Conservation (phyloP, 1,140 invertebrate species). For the Brachystomella parvula region DNA sequence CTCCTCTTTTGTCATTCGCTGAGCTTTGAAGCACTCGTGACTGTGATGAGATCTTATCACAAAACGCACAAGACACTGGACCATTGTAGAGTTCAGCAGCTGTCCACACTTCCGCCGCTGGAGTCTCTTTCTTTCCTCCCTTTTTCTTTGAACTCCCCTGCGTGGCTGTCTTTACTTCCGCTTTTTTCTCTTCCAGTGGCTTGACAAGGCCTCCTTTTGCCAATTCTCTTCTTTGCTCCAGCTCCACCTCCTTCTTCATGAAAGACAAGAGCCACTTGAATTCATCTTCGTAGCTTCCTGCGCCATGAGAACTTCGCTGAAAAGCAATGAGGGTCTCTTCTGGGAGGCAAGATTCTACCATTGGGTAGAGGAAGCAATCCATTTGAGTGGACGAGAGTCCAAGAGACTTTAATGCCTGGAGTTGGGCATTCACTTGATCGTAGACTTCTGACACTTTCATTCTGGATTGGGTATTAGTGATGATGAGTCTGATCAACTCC, state of each 20-base stretch:
- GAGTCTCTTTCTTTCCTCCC: not conserved
- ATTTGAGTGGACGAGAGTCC: not conserved
- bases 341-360: slow-evolving; percentile 38
- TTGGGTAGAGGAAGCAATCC: slow-evolving; percentile 22
- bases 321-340: slow-evolving; percentile 38
- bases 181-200: not conserved
- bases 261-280: not conserved
- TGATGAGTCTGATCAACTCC: slow-evolving; percentile 8
- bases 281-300: not conserved
- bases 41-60: slow-evolving; percentile 7
- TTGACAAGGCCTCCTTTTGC: not conserved
- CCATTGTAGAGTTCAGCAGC: not conserved
- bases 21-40: not conserved
- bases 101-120: not conserved
- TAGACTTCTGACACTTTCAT: not conserved
- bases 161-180: not conserved
- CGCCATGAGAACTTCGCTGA: slow-evolving; percentile 24
- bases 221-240: not conserved
- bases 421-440: slow-evolving; percentile 7
- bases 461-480: not conserved
- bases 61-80: slow-evolving; percentile 1
- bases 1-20: not conserved
- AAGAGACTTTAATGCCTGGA: slow-evolving; percentile 9
- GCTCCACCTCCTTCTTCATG: slow-evolving; percentile 11
- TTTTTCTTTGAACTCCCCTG: not conserved